These are phyloP conservation scores for Panagrolaimus sp. DNA, from an alignment of 1,140 invertebrate species.

Conservation along the genomic window DNA sequence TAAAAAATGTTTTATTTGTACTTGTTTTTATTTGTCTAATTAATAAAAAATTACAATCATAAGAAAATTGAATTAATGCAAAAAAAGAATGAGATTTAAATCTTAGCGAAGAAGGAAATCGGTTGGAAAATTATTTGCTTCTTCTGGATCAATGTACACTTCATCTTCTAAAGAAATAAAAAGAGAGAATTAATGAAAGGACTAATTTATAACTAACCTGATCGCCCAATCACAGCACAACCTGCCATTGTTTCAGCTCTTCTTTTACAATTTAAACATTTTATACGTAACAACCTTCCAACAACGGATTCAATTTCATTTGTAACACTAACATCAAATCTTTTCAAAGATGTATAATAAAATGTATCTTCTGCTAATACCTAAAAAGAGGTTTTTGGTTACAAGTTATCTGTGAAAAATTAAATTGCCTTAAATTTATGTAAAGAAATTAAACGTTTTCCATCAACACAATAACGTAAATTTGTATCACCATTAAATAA, in stretches of 20 bases:
- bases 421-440: background rate
- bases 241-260: constrained; percentile 2
- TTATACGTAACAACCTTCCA: background rate
- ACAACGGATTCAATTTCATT: constrained; percentile 13
- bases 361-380: background rate
- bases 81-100: background rate
- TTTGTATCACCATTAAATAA: constrained; percentile 12
- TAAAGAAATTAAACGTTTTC: background rate
- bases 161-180: constrained; percentile 13
- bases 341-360: constrained; percentile 1
- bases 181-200: too few relatives aligned
- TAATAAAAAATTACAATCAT: background rate
- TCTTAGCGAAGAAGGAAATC: background rate
- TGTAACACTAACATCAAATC: constrained; percentile 10
- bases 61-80: background rate
- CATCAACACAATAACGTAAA: background rate
- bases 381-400: constrained; percentile 4
- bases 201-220: background rate
- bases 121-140: constrained; percentile 7
- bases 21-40: background rate
- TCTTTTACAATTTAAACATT: background rate
- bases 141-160: constrained; percentile 10
- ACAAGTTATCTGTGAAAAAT: too few relatives aligned
- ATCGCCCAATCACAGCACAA: constrained; percentile 12
- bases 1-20: background rate